Evolutionary conservation across 2,113 vertebrate species (phyloP).

Genomic region (Entomyzon cyanotis): DNA sequence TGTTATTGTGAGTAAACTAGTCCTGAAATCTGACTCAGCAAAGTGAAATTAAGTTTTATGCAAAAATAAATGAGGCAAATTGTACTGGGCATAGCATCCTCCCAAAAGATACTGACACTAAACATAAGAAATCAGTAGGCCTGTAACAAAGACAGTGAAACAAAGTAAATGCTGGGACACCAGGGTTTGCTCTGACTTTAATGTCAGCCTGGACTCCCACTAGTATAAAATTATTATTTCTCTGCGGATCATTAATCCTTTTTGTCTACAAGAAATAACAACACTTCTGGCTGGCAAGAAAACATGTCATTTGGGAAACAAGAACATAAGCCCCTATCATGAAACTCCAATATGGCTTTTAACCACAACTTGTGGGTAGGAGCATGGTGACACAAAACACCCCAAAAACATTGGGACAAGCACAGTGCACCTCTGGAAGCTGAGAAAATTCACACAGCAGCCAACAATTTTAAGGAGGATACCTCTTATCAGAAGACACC

Average conservation of each 20-base stretch:
- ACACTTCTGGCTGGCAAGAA: neutral
- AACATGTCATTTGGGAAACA: neutral
- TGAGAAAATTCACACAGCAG: neutral
- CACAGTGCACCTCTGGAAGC: neutral
- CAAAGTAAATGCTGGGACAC: neutral
- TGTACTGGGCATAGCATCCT: neutral
- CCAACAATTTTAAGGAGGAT: neutral
- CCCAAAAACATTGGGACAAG: neutral
- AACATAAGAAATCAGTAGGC: neutral
- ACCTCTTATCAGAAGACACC: neutral
- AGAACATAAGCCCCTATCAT: neutral
- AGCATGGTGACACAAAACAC: accelerated
- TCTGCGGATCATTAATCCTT: neutral
- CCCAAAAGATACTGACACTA: neutral
- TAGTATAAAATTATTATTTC: neutral
- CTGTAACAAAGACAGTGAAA: neutral
- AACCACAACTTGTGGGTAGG: neutral
- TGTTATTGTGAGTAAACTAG: neutral
- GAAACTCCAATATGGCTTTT: neutral
- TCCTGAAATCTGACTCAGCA: neutral
- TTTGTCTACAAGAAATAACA: neutral
- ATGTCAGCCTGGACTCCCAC: neutral
- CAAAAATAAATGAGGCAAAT: neutral
- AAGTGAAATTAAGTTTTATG: neutral
- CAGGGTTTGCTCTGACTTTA: neutral